Percentiles rank a stretch among this genome's conserved stretches.
phyloP scores from a whole-genome alignment of 2,888 invertebrate genomes.

The Pemphredon lugubris region DNA sequence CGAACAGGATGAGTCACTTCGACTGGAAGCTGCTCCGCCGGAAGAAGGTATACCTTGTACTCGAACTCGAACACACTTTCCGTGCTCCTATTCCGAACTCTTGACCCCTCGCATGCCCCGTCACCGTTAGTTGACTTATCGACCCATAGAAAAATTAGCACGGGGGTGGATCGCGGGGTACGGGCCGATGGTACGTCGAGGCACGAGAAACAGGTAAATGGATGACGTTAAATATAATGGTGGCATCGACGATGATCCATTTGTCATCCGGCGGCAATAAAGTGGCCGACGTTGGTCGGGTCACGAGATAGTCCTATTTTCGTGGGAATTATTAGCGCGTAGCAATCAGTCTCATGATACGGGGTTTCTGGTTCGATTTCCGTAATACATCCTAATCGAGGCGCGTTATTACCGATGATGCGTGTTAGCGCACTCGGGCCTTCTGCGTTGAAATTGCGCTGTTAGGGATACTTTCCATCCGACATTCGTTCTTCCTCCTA shows the following conservation, averaged over 20 bases:
- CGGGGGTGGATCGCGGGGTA: constrained; percentile 28
- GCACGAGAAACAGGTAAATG: constrained; percentile 20
- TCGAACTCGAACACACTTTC: constrained; percentile 35
- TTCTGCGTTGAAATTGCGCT: no score
- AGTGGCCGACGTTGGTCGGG: constrained; percentile 8
- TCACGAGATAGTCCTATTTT: no score
- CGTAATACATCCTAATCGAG: no score
- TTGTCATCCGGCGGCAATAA: constrained; percentile 32
- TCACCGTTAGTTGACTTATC: constrained; percentile 57
- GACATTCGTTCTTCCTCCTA: no score
- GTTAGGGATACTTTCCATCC: no score
- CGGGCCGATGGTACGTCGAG: background rate
- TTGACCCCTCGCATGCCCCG: constrained; percentile 42
- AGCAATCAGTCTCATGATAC: no score
- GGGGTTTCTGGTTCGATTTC: no score
- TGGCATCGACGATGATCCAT: constrained; percentile 31
- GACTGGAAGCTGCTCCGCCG: constrained; percentile 80
- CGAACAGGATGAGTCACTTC: constrained; percentile 78
- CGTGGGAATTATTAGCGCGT: no score
- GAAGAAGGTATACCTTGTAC: constrained; percentile 75
- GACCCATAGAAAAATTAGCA: constrained; percentile 49
- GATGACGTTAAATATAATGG: constrained; percentile 25
- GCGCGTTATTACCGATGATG: no score
- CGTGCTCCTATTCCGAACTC: constrained; percentile 44
- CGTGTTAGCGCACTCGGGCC: no score